Base-by-base conservation (phyloP, 2,888 invertebrate genomes). In the Caenorhabditis virilis region DNA sequence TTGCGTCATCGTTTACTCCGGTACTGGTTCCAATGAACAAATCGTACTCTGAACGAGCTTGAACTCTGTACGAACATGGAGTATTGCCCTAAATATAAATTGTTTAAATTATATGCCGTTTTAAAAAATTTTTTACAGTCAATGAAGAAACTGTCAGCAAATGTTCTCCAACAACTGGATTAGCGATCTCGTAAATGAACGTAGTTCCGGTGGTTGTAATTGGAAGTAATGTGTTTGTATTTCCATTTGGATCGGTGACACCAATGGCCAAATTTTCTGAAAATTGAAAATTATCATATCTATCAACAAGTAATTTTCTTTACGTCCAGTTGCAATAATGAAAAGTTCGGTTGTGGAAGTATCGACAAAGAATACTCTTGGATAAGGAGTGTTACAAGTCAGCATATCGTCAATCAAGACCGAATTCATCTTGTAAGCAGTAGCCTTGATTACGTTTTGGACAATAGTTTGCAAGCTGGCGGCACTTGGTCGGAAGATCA, bases 21-120 rank as follows among this genome's bases (percentile, higher is more conserved):
- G 67, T 36, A 54, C 72, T 42, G 47, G 65, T 54, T 64, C 70
- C 41, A 39, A 59, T 48, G 70, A 72, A 76, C 11, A 78, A 55
- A 26, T 78, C 75, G 50, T 74, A 77, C 27, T 70, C 62, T 2
- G 74, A 74, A 27, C 69, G 63, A n/a, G 72, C 68, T 49, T 70
- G 57, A 20, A 78, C 70, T 22, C 78, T 69, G 60, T 69, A 72
- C 9, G 72, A 69, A 53, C 77, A 78, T 26, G 64, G 62, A 4
- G 45, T 58, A 22, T 57, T 63, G 13, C 22, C n/a, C 59, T 63
- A 18, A n/a, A 47, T n/a, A n/a, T n/a, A n/a, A n/a, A n/a, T n/a
- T n/a, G n/a, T n/a, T n/a, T n/a, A n/a, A n/a, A n/a, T n/a, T n/a
- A n/a, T n/a, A n/a, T n/a, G n/a, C n/a, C n/a, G n/a, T n/a, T n/a